Evolutionary conservation across 1,140 invertebrate genomes (phyloP), one percentile per base, ranked within the genome.

Genomic region (Paraescarpia echinospica): DNA sequence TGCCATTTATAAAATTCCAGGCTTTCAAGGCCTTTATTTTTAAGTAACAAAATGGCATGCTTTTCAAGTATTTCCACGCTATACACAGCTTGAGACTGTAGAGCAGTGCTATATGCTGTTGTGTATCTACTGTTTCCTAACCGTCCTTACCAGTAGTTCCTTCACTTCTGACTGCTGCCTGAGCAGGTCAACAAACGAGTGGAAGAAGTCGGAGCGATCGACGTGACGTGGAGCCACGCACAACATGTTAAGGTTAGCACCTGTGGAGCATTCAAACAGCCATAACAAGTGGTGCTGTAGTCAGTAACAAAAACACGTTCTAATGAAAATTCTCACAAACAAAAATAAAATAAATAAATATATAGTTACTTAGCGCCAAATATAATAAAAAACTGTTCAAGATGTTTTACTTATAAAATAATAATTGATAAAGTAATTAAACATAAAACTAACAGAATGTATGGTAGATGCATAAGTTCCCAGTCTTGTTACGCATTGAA

Each of bases 181-280:
- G 4, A 99, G 96, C 91, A 99, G 96, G 91, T 99, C 98, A 96
- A 98, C 98, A 96, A 99, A 99, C 0, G 98, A 98, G 22, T 97
- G 96, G 96, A 99, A 99, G 96, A 99, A 99, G 96, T 99, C 99
- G 0, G 97, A 96, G 91, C 99, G 97, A 94, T 98, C 98, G 91
- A 99, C 98, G 96, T 99, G 99, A 93, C 99, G 97, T 2, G 99
- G 99, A 35, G 98, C 99, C 59, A 99, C 99, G 96, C 99, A 99
- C 0, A 99, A 96, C 0, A 99, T 99, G 97, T 99, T 99, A 95
- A 99, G 99, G 97, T 99, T 99, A 94, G 99, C 99, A 89, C 99
- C 98, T 97, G 93, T 14, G 59, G 14, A 27, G 22, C 59, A 77
- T 18, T 77, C 59, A 77, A 77, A 77, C 59, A 31, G 59, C 14